Evolutionary conservation across 2,888 invertebrate genomes (phyloP), one percentile per base, ranked within the genome.

Genomic region (Callinectes sapidus): DNA sequence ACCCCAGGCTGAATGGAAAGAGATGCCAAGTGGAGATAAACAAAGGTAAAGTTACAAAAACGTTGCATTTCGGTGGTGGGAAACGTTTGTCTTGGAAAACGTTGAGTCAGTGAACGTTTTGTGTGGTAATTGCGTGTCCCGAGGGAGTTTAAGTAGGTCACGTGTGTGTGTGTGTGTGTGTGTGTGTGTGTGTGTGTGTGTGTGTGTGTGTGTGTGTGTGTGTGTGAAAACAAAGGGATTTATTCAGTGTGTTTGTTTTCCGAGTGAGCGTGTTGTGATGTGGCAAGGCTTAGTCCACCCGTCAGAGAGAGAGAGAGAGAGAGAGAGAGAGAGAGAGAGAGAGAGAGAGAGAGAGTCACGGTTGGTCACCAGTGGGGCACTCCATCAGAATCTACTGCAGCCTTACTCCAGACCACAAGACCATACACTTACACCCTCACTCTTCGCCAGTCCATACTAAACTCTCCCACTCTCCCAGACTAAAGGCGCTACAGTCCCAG

Each of bases 301-400:
- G 71, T 71, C 71, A 71, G 10, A 28, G 81, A 35, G 81, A 35
- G 81, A 35, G 81, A 35, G 81, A 35, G 81, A 35, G 81, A 35
- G 81, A 35, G 81, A 81, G 81, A 81, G 81, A 81, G 81, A 81
- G 81, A 81, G 81, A 81, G 35, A 81, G 81, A 81, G 14, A 81
- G 81, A 81, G 35, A 81, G 81, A 28, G n/a, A 28, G n/a, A 28
- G n/a, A 28, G 71, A 71, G 10, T 28, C 71, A n/a, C 28, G 71
- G 71, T 71, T 81, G 32, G 14, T n/a, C 81, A 16, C 35, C 14
- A 16, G 18, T 32, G 35, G 2, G 71, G 8, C 28, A 71, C 71
- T 71, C 2, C 28, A 71, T 71, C 71, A 28, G 61, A 16, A 13
- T n/a, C 8, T 71, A 1, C 10, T 35, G 32, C 81, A 16, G 5